These are phyloP conservation scores for Gobionotothen gibberifrons DNA, from an alignment of 2,797 vertebrate species.

Conservation along the genomic window DNA sequence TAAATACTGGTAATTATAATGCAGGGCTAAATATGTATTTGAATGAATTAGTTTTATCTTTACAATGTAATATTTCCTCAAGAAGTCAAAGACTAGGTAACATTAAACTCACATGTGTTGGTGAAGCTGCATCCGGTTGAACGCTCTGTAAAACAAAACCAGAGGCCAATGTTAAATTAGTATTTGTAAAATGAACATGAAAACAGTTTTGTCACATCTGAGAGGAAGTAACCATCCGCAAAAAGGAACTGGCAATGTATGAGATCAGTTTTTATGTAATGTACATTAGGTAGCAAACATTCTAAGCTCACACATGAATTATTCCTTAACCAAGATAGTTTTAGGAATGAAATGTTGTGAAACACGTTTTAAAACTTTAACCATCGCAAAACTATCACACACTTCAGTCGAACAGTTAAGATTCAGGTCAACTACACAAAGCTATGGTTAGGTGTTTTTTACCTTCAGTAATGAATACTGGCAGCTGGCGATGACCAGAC, in stretches of 20 bases:
- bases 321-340: background rate
- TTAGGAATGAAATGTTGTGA: background rate
- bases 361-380: background rate
- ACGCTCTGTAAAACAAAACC: constrained; percentile 90
- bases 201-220: constrained; percentile 9
- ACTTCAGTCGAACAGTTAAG: background rate
- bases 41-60: background rate
- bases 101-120: constrained; percentile 93
- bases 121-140: constrained; percentile 97
- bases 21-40: background rate
- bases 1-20: background rate
- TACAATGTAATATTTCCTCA: background rate
- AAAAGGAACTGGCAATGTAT: background rate
- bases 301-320: constrained; percentile 2
- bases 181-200: background rate
- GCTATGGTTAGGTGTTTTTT: constrained; percentile 22
- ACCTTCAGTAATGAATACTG: constrained; percentile 98
- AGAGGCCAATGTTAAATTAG: background rate
- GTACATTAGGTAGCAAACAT: background rate
- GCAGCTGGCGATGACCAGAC: constrained; percentile 96
- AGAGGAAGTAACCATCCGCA: constrained; percentile 11
- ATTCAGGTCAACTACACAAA: background rate
- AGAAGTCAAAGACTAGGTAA: background rate
- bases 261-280: constrained; percentile 13
- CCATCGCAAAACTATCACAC: background rate